Base-by-base conservation (phyloP, 1,140 invertebrate genomes). In the Sminthurides bifidus region DNA sequence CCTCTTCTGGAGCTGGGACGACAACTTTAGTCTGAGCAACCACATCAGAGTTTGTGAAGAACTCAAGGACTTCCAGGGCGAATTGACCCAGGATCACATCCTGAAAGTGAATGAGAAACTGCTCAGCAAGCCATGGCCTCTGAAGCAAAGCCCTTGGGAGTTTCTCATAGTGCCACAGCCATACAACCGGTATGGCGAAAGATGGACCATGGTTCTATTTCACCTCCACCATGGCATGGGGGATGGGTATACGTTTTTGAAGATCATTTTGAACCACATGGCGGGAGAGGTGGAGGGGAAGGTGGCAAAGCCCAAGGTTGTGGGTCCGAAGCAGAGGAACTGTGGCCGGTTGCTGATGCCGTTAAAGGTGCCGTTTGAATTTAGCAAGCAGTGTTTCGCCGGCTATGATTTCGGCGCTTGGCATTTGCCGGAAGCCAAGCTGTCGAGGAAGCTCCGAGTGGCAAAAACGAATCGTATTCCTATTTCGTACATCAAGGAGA, bases 1-100 rank as follows among this genome's bases (percentile, higher is more conserved):
- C 19, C 0, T 56, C 8, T 56, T 56, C 41, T 56, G 45, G 30
- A 56, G 49, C 15, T 56, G 54, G 54, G 54, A 56, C 21, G 21
- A 38, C 15, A n/a, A 56, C 17, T 56, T 56, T 24, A 27, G 29
- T 38, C 15, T 56, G 15, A 29, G 40, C 5, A 49, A 49, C 15
- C 54, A 56, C 27, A 27, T 56, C 1, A 1, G 26, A 2, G 21
- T 31, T 24, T 50, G 37, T 33, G 24, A 38, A n/a, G n/a, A n/a
- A n/a, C n/a, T n/a, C n/a, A n/a, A n/a, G n/a, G n/a, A n/a, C n/a
- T n/a, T n/a, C 14, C 12, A 15, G 4, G 30, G 27, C 10, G 12
- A 23, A 21, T 12, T 26, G 23, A 15, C 41, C 14, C 31, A 38
- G 44, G 26, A 48, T 21, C 2, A 40, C 19, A 12, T 49, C 1